Evolutionary conservation across 2,888 invertebrate genomes (phyloP), one percentile per base, ranked within the genome.

Genomic region (Tanypteryx hageni): DNA sequence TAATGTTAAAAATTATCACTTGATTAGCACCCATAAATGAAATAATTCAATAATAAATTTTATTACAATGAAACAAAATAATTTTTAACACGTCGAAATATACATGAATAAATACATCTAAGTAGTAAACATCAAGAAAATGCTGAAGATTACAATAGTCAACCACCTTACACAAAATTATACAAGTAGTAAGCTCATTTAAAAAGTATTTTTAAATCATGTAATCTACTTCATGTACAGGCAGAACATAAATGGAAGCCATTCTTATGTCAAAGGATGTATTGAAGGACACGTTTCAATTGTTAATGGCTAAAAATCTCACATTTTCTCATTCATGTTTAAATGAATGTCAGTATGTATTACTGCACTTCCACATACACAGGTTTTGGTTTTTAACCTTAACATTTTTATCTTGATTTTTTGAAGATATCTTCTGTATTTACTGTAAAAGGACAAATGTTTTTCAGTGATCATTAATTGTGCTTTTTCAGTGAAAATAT

Each of bases 1-100:
- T 16, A 18, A 44, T 44, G 44, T 44, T 44, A 13, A 76, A 76
- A 76, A 59, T 44, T 64, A 68, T 64, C 89, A 68, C 61, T 59
- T 68, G 64, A n/a, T n/a, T 68, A 89, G 89, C 89, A 89, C 89
- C 89, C 64, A 68, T 68, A 61, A 68, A 89, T 89, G 44, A 44
- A 68, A 61, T 61, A 61, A 64, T 44, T 64, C 18, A 11, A 85
- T 64, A 44, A 59, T 44, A 64, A 68, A 83, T 31, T 64, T 44
- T 16, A 64, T 5, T 18, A 5, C 13, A 2, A 9, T 11, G 31
- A 76, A 76, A 76, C 22, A 76, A 76, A 76, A 76, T 13, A 76
- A 27, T 13, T 27, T 27, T 27, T 10, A 27, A 27, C 22, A 76
- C 22, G 27, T 27, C 27, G 27, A 76, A 27, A 76, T 76, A 76